phyloP scores from a whole-genome alignment of 2,888 invertebrate genomes.

The Cantharis nigra region DNA sequence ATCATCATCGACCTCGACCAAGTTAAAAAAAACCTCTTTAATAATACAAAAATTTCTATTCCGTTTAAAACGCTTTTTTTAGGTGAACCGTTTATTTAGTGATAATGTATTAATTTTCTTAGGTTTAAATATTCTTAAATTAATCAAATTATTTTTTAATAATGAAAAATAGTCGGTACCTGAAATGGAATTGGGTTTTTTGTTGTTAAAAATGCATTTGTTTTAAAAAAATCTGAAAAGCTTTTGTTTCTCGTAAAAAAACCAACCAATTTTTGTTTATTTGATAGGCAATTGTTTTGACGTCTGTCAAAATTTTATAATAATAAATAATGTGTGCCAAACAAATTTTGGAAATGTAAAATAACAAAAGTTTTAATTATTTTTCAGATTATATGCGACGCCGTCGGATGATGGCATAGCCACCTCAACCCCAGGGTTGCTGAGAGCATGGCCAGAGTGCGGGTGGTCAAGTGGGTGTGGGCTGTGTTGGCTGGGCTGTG shows the following conservation, averaged over 20 bases:
- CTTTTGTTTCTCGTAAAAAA: no score
- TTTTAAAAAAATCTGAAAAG: no score
- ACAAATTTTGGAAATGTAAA: not conserved
- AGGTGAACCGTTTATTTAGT: not conserved
- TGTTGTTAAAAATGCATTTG: no score
- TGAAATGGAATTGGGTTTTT: no score
- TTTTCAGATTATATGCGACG: constrained; percentile 59
- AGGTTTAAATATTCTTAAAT: not conserved
- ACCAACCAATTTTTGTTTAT: not conserved
- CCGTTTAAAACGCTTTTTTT: not conserved
- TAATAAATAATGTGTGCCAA: not conserved
- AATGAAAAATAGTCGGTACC: no score
- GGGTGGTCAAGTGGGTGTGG: constrained; percentile 55
- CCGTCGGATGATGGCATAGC: constrained; percentile 59
- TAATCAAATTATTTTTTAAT: not conserved
- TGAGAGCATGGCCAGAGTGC: constrained; percentile 56
- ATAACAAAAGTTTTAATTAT: constrained; percentile 17
- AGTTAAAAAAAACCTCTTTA: not conserved
- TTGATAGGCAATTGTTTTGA: not conserved
- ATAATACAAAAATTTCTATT: not conserved
- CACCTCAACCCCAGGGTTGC: constrained; percentile 59
- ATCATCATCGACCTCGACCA: not conserved
- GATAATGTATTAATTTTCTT: not conserved
- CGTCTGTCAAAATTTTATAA: not conserved
- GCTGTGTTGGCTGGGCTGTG: constrained; percentile 56